A percentile compares a stretch with the other conserved stretches of the same genome.
Conservation (phyloP, 2,797 vertebrate species). For the Philypnodon macrostomus region DNA sequence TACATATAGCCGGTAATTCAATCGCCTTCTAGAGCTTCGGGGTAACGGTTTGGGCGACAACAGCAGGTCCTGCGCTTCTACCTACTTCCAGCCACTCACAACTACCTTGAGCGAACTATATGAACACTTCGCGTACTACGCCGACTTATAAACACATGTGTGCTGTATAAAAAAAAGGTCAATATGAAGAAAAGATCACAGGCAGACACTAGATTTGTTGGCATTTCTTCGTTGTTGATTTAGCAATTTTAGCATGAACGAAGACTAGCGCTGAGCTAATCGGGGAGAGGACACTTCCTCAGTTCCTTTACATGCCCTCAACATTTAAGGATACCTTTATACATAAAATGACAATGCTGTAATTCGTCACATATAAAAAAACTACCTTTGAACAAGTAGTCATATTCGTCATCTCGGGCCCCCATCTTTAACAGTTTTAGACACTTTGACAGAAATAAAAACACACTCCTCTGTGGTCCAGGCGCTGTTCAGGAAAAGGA, state of each 20-base stretch:
- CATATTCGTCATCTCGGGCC: constrained; percentile 74
- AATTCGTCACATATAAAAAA: accelerated
- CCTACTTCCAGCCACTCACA: no score
- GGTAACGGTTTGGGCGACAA: no score
- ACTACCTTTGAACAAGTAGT: constrained; percentile 78
- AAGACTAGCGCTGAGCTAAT: constrained; percentile 34
- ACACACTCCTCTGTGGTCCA: constrained; percentile 11
- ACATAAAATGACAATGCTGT: neutral
- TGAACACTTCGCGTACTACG: no score
- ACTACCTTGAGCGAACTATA: no score
- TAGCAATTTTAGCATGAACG: constrained; percentile 55
- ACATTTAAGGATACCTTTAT: constrained; percentile 11
- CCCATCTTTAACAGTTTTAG: constrained; percentile 54
- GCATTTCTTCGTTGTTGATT: constrained; percentile 9
- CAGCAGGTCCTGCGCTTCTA: no score
- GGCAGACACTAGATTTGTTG: neutral
- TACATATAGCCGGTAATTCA: no score
- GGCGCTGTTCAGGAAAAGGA: constrained; percentile 37
- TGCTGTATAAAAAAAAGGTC: no score
- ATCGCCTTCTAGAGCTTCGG: no score
- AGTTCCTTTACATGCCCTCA: constrained; percentile 16
- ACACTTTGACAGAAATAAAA: constrained; percentile 36
- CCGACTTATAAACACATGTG: no score
- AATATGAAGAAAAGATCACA: no score
- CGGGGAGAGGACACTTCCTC: constrained; percentile 47